Evolutionary conservation across 1,140 invertebrate genomes (phyloP).

Genomic region (Anoplophora glabripennis): DNA sequence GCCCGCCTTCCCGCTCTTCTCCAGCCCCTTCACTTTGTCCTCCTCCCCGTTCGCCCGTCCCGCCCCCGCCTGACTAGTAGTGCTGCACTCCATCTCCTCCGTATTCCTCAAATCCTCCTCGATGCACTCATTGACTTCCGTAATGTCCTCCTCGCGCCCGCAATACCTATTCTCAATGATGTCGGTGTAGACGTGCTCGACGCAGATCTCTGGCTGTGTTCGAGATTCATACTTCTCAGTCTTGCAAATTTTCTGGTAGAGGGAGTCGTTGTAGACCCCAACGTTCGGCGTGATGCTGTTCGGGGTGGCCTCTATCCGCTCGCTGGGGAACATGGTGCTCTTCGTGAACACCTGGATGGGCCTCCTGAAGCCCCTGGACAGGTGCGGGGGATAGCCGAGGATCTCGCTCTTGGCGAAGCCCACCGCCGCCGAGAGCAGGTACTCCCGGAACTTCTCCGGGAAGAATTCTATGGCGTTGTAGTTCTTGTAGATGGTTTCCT

Average conservation of each 20-base stretch:
- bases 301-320: slow-evolving; percentile 42
- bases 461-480: slow-evolving; percentile 83
- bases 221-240: slow-evolving; percentile 33
- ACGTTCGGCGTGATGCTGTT: slow-evolving; percentile 30
- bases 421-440: slow-evolving; percentile 83
- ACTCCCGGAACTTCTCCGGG: slow-evolving; percentile 87
- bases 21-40: neutral
- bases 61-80: slow-evolving; percentile 3
- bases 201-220: slow-evolving; percentile 13
- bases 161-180: slow-evolving; percentile 31
- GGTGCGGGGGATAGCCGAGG: slow-evolving; percentile 78
- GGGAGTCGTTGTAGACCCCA: slow-evolving; percentile 3
- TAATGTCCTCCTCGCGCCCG: slow-evolving; percentile 23
- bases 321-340: slow-evolving; percentile 58
- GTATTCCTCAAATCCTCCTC: slow-evolving; percentile 21
- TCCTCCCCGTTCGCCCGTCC: neutral
- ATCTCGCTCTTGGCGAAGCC: slow-evolving; percentile 87
- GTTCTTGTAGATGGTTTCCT: slow-evolving; percentile 60
- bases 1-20: neutral
- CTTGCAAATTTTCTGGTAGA: slow-evolving; percentile 4
- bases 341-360: slow-evolving; percentile 85
- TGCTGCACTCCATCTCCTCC: neutral
- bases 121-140: slow-evolving; percentile 21
- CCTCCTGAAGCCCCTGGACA: slow-evolving; percentile 84
- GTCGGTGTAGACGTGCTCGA: slow-evolving; percentile 34